These are phyloP conservation scores for Thamnophis elegans DNA, from an alignment of 2,797 vertebrate species.

Conservation along the genomic window DNA sequence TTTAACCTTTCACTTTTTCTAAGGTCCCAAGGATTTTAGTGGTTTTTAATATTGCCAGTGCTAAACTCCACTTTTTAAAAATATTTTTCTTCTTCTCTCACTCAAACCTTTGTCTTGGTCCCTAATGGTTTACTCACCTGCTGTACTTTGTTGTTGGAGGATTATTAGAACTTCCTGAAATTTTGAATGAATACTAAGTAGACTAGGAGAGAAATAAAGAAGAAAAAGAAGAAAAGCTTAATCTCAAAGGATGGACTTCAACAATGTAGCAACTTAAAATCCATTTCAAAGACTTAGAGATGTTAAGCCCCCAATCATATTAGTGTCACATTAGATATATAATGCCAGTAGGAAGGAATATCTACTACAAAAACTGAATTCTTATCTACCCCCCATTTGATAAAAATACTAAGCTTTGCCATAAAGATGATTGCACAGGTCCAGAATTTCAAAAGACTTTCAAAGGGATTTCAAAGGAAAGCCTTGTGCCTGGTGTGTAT, in stretches of 20 bases:
- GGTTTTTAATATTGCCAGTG: not conserved
- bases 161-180: constrained; percentile 3
- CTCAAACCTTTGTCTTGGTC: not conserved
- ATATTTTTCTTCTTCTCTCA: not conserved
- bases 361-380: not conserved
- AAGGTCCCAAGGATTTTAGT: not conserved
- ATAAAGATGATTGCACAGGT: not conserved
- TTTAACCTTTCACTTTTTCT: constrained; percentile 25
- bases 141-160: constrained; percentile 11
- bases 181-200: constrained; percentile 16
- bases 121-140: not conserved
- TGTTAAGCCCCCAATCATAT: not conserved
- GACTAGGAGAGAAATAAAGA: not conserved
- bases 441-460: not conserved
- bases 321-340: not conserved
- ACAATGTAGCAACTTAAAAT: constrained; percentile 2
- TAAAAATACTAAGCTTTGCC: not conserved
- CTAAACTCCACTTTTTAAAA: not conserved
- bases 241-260: not conserved
- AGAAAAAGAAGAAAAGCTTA: constrained; percentile 2
- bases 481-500: not conserved
- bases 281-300: not conserved
- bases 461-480: not conserved
- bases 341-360: not conserved
- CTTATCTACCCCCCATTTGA: not conserved